phyloP scores from a whole-genome alignment of 2,113 vertebrate species.

The Marmota flaviventris region DNA sequence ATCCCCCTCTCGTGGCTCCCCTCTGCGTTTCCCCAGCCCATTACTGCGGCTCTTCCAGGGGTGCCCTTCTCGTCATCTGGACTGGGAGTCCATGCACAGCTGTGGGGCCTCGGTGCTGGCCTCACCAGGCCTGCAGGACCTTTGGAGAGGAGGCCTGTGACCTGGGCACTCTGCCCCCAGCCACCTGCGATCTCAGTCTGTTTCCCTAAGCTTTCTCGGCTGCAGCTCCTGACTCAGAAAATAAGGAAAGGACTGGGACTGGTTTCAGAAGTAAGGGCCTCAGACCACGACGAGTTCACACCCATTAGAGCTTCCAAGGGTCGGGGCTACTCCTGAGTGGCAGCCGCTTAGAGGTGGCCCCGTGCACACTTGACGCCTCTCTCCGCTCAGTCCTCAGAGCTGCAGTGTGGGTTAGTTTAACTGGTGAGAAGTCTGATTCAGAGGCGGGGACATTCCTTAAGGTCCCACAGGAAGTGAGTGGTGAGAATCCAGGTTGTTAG shows the following conservation, averaged over 20 bases:
- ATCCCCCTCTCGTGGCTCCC: background rate
- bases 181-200: background rate
- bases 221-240: background rate
- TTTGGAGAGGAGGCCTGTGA: background rate
- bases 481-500: too few species aligned
- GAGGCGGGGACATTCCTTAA: too few species aligned
- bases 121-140: background rate
- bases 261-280: background rate
- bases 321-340: too few species aligned
- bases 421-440: too few species aligned
- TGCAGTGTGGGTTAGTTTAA: too few species aligned
- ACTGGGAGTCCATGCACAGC: too few species aligned
- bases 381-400: too few species aligned
- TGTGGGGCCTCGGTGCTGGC: background rate
- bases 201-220: background rate
- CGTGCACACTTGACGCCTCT: too few species aligned
- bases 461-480: too few species aligned
- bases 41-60: background rate
- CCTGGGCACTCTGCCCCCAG: background rate
- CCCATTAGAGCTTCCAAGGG: background rate
- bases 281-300: background rate
- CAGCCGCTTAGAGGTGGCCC: too few species aligned
- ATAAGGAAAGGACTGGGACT: background rate
- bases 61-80: too few species aligned
- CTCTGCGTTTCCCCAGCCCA: too few species aligned